Base-by-base conservation (phyloP, 1,140 invertebrate genomes). In the Helicoverpa zea region DNA sequence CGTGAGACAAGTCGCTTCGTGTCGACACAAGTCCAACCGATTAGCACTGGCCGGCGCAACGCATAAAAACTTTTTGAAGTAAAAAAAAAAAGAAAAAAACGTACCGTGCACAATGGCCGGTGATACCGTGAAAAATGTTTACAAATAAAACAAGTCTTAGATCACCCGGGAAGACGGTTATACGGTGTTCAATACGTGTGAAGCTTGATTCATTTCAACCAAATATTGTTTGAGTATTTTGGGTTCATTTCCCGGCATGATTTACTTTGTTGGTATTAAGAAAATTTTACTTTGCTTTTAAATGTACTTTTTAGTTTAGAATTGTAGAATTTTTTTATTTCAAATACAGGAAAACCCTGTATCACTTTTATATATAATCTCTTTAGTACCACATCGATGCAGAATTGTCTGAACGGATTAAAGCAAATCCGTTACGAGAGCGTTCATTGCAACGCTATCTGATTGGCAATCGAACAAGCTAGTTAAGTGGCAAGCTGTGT, bases 111-210 rank as follows among this genome's bases (percentile, higher is more conserved):
- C 90, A 90, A 91, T 89, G 86, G 82, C 70, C 66, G 78, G 74
- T 84, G 87, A 89, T 87, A 86, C 89, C 90, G 86, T 90, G 90
- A 90, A 91, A 89, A 89, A 91, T 91, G 87, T 86, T 77, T 81
- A 87, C 86, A 90, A 91, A 90, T 87, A 92, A 90, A 91, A 90
- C 86, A 87, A 86, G 68, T 81, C 84, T 87, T 85, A 84, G 81
- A 84, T 85, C 85, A 81, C 81, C 83, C 72, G 78, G 64, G 76
- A 54, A 76, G 61, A 16, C 61, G 49, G 75, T 77, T 77, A 77
- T 51, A 66, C 75, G 75, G 58, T 66, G 13, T 61, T 77, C 75
- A 66, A 43, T 77, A 64, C 58, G 73, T 76, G 73, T 76, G 43
- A 76, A 68, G 18, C 64, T 49, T 23, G 2, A 11, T 58, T 16